phyloP scores from a whole-genome alignment of 64 coral and sea anemone genomes.

The Anthopleura sola region DNA sequence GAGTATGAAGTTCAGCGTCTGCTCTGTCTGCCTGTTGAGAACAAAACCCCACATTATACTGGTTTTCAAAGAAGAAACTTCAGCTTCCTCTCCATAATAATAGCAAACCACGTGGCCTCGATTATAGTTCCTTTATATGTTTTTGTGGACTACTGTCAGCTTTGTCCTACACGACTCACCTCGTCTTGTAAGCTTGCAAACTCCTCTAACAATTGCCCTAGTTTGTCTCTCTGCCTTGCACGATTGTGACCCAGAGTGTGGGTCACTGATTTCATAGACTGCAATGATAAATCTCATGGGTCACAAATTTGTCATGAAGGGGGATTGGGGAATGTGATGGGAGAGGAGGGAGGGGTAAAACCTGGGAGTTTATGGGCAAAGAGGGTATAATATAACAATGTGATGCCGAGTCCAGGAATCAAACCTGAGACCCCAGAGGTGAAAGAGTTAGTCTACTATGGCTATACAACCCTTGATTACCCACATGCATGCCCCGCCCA shows the following conservation, averaged over 20 bases:
- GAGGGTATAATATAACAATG: too few relatives aligned
- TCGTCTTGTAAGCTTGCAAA: constrained; percentile 94
- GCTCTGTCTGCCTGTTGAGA: constrained; percentile 80
- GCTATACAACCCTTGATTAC: too few relatives aligned
- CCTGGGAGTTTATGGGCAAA: background rate
- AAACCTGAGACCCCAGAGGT: too few relatives aligned
- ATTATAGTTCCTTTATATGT: too few relatives aligned
- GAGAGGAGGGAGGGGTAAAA: background rate
- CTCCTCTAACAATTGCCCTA: constrained; percentile 84
- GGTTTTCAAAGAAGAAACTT: too few relatives aligned
- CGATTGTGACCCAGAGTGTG: constrained; percentile 94
- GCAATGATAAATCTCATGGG: background rate
- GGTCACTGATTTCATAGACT: constrained; percentile 84
- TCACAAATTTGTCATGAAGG: background rate
- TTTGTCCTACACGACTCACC: constrained; percentile 15
- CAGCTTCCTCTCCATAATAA: too few relatives aligned
- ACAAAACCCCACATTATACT: background rate
- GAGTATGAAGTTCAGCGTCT: constrained; percentile 85
- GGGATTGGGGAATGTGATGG: too few relatives aligned
- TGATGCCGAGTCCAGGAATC: too few relatives aligned
- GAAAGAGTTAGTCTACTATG: too few relatives aligned
- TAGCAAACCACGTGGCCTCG: too few relatives aligned
- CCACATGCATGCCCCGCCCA: too few relatives aligned
- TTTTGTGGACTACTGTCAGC: too few relatives aligned
- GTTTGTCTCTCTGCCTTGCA: constrained; percentile 89